Evolutionary conservation across 2,888 invertebrate genomes (phyloP), one percentile per base, ranked within the genome.

Genomic region (Troglohyphantes excavatus): DNA sequence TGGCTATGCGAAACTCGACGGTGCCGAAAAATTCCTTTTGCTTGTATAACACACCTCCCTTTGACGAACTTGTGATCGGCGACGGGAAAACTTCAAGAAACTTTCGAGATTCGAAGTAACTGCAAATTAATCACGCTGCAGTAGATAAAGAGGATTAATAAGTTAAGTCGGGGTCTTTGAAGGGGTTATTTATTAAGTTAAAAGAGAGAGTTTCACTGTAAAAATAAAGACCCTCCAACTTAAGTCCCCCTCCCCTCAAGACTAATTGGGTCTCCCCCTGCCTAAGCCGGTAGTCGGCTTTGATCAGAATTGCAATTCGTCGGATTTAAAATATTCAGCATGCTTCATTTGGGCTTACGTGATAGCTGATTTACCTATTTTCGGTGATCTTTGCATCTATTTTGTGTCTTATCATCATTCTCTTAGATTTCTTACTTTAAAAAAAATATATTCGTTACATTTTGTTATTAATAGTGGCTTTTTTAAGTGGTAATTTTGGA

Each of bases 61-160:
- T 33, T 59, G 11, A 21, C 23, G 61, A 82, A 82, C 82, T 82
- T 72, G 33, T 82, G 81, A 68, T 68, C n/a, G 68, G 46, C 72
- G 26, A 27, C 9, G 27, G 26, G 13, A 75, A 61, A 68, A 70
- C 81, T 81, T 33, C 59, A 19, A 13, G 33, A 59, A 59, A 53
- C 75, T 33, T 13, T 46, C 19, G 33, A 65, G 17, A 17, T 46
- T 27, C 26, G 43, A 23, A 39, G 78, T 63, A 72, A 72, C 78
- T 61, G 72, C 43, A 29, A 79, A 86, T 86, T 86, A 86, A 86
- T 78, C 78, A 86, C 72, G 72, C 23, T 78, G 70, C 11, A 27
- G 23, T 70, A 29, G 86, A 70, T 79, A 79, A 70, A 86, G 72
- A 29, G 78, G 86, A 86, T 86, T 86, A 86, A 86, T 86, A 79